Base-by-base conservation (phyloP, 2,113 vertebrate species). In the Neolamprologus sp. region DNA sequence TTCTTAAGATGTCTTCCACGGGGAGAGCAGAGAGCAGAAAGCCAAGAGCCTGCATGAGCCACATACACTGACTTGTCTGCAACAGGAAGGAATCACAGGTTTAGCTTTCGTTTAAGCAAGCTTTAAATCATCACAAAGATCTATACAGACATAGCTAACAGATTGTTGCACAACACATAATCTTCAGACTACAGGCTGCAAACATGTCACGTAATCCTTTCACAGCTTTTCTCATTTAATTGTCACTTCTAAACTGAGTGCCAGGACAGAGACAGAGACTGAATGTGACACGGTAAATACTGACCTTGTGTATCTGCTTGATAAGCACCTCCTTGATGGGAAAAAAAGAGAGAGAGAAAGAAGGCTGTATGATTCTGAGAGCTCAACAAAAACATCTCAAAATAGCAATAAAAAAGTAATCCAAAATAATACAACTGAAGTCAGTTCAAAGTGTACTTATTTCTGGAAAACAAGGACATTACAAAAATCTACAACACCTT, bases 271-370 rank as follows among this genome's bases (percentile, higher is more conserved):
- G 3, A 83, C 45, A 73, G 30, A 73, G 37, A 30, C 78, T 58
- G 60, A 86, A 83, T 4, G 35, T 58, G 47, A 60, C 37, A 84
- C 5, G 35, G 63, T 12, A 60, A 19, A 83, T 30, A 95, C 96
- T 95, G 89, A 99, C 99, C 98, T 99, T 99, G 95, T 99, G 99
- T 94, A 99, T 99, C 95, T 99, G 99, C 95, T 99, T 99, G 96
- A 99, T 98, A 88, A 99, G 96, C 92, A 99, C 99, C 93, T 99
- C 99, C 99, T 99, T 90, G 3, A 91, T 68, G 65, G 54, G 33
- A 92, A 75, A 83, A 53, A 89, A 0, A 87, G 6, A 83, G 47
- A 65, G 5, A 88, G 7, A 83, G 53, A 78, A 11, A 68, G 17
- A 88, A 4, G 13, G 14, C 55, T 81, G 16, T 30, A 23, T 81